Base-by-base conservation (phyloP, 2,888 invertebrate species). In the Coremacera marginata region DNA sequence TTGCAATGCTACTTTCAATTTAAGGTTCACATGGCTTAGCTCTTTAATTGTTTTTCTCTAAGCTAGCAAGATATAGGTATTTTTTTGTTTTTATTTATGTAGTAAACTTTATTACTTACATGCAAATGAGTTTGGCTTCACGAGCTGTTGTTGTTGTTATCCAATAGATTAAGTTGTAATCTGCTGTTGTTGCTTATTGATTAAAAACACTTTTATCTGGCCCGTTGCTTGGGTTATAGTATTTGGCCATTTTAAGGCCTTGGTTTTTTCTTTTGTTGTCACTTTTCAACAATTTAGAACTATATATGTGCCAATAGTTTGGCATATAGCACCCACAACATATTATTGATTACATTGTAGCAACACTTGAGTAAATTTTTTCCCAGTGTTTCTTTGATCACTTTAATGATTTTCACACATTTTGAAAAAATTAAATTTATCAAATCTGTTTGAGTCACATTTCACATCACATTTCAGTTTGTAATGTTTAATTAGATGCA, bases 311-410 rank as follows among this genome's bases (percentile, higher is more conserved):
- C 57, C 57, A 19, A 60, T 60, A 60, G 9, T 60, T 31, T 11
- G n/a, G 5, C 25, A 11, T 3, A 31, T 37, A 27, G 14, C 57
- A 16, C 25, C 7, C 37, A 51, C 37, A 25, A 14, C 14, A 11
- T 60, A n/a, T 55, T 27, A 51, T 25, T 57, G 60, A 37, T 71
- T 71, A 71, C 71, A 71, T 71, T 71, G 57, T 71, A 25, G 16
- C 37, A 57, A 52, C 7, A 2, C 27, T 70, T 25, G 55, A 55
- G 16, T 51, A 27, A 22, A 60, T 27, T 60, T 60, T n/a, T 60
- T 22, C 60, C 14, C 60, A 27, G 25, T 25, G 27, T 16, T 27
- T 22, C 8, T 22, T 60, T 25, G 22, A 22, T 25, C 25, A 27
- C 22, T 60, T 60, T 27, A 9, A 11, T 44, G 11, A 44, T 44